phyloP scores from a whole-genome alignment of 1,140 invertebrate species.

The Brachionus rubens region DNA sequence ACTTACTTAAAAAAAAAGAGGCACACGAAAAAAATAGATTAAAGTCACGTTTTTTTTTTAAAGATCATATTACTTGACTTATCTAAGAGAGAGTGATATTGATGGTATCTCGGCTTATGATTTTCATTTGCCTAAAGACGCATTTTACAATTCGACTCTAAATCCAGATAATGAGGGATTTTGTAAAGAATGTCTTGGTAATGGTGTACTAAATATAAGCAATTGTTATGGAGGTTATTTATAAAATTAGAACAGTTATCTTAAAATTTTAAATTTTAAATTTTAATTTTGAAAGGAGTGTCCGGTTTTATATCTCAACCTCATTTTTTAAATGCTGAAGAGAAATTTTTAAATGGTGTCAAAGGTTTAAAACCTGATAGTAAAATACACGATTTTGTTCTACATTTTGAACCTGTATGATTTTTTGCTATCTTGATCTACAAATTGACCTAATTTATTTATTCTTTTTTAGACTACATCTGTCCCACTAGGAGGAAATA shows the following conservation, averaged over 20 bases:
- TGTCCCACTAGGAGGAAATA: constrained; percentile 29
- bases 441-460: background rate
- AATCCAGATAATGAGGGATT: constrained; percentile 32
- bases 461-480: constrained; percentile 3
- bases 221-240: constrained; percentile 23
- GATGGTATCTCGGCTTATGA: constrained; percentile 16
- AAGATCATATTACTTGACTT: constrained; percentile 39
- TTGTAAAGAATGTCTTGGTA: constrained; percentile 27
- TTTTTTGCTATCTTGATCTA: background rate
- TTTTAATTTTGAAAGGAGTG: background rate
- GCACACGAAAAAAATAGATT: too few relatives aligned
- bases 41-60: background rate
- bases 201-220: constrained; percentile 40
- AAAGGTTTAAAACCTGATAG: constrained; percentile 14
- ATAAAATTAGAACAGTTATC: background rate
- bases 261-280: background rate
- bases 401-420: constrained; percentile 36
- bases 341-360: background rate
- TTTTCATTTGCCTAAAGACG: constrained; percentile 25
- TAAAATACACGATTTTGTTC: constrained; percentile 20
- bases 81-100: background rate
- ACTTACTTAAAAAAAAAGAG: background rate
- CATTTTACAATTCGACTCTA: constrained; percentile 9
- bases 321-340: constrained; percentile 43
- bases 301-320: constrained; percentile 39